These are phyloP conservation scores for Habropoda laboriosa DNA, from an alignment of 1,140 invertebrate species.

Conservation along the genomic window DNA sequence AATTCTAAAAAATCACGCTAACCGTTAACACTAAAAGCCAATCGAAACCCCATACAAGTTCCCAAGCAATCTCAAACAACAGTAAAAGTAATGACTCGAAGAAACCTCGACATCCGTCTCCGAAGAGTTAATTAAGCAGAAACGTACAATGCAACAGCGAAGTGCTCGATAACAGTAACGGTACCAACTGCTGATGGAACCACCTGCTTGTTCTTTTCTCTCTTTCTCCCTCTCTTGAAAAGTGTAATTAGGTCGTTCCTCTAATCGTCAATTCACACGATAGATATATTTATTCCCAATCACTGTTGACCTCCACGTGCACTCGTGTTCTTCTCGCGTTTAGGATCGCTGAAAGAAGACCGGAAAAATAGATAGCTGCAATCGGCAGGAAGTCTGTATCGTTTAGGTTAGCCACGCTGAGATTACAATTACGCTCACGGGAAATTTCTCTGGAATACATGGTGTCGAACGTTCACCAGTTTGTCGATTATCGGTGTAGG, in stretches of 20 bases:
- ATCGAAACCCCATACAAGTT: too few species aligned
- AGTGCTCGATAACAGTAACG: slow-evolving; percentile 2
- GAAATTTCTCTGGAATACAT: slow-evolving; percentile 3
- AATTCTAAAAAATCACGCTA: too few species aligned
- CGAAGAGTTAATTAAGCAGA: background rate
- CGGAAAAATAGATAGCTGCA: slow-evolving; percentile 38
- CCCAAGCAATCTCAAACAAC: too few species aligned
- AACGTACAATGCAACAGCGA: background rate
- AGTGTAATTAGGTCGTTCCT: slow-evolving; percentile 26
- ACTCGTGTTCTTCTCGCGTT: background rate
- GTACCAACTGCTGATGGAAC: background rate
- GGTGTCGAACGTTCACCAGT: slow-evolving; percentile 8
- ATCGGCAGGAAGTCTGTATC: slow-evolving; percentile 39
- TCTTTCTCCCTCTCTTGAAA: background rate
- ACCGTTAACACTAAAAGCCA: too few species aligned
- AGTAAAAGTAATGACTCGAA: background rate
- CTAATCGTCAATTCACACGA: slow-evolving; percentile 4
- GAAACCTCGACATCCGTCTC: background rate
- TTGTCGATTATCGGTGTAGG: slow-evolving; percentile 29
- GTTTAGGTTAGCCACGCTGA: slow-evolving; percentile 10
- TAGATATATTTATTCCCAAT: background rate
- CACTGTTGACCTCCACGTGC: background rate
- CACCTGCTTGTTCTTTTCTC: background rate
- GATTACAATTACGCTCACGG: slow-evolving; percentile 29
- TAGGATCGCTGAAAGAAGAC: slow-evolving; percentile 2